Base-by-base conservation (phyloP, 1,140 invertebrate species). In the Sinella curviseta region DNA sequence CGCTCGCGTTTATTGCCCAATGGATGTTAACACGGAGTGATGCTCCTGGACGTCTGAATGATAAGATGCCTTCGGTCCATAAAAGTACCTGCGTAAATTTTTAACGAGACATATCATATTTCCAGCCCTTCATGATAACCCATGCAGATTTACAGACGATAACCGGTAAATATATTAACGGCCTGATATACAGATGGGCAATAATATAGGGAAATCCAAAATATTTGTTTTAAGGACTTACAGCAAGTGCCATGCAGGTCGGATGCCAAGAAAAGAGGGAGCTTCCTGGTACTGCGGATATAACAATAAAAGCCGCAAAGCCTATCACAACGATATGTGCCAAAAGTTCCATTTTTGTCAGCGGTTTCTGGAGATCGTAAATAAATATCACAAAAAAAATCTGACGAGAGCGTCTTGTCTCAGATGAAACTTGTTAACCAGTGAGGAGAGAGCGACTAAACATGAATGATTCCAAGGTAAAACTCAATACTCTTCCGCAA, bases 181-280 rank as follows among this genome's bases (percentile, higher is more conserved):
- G n/a, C n/a, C n/a, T n/a, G n/a, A n/a, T n/a, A n/a, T n/a, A n/a
- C n/a, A n/a, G n/a, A n/a, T n/a, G n/a, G n/a, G n/a, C n/a, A 67
- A 20, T 78, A 26, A 30, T 36, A 35, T 60, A n/a, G n/a, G n/a
- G n/a, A n/a, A n/a, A 75, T 79, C 12, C 1, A 57, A 17, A 76
- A 34, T 60, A 35, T 55, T 31, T 33, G 39, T 60, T 14, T 60
- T 60, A 34, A 36, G n/a, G n/a, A 67, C 65, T 77, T 65, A 80
- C 79, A 12, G 79, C 76, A 20, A 80, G 24, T 20, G 55, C n/a
- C 79, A 80, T 80, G 39, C 60, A 80, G 2, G 79, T 80, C 16
- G 79, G 79, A 74, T 80, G 79, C 79, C 79, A 80, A 0, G 79
- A 80, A 28, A 80, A 80, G 24, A 74, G 48, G 1, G 75, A 77